These are phyloP conservation scores for Crocuta crocuta DNA, from an alignment of 2,113 vertebrate genomes.

Conservation along the genomic window DNA sequence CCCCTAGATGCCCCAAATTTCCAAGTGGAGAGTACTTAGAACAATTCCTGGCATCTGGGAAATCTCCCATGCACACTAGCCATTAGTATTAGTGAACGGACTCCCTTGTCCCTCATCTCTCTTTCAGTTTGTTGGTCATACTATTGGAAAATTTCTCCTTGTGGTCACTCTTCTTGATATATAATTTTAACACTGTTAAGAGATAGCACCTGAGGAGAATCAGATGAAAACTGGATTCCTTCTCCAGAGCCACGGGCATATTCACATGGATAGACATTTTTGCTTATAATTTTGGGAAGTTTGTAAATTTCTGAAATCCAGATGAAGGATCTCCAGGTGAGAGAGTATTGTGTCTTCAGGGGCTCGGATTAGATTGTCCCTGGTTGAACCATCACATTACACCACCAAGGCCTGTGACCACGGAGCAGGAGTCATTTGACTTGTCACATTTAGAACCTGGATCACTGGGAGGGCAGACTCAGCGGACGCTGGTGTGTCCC, in stretches of 20 bases:
- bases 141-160: not conserved
- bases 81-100: not conserved
- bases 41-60: not conserved
- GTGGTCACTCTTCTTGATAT: not conserved
- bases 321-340: not conserved
- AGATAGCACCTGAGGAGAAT: not conserved
- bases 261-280: not conserved
- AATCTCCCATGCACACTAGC: not conserved
- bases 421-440: not conserved
- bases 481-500: not conserved
- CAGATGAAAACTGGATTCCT: not conserved
- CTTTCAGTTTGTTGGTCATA: not conserved
- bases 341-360: not conserved
- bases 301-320: not conserved
- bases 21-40: not conserved
- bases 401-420: not conserved
- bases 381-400: not conserved
- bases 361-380: not conserved
- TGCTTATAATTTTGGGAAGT: not conserved
- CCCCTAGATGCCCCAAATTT: not conserved
- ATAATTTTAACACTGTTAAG: conserved; percentile 7
- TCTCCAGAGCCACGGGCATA: not conserved
- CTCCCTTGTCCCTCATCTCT: not conserved
- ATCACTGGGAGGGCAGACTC: not conserved
- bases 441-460: not conserved